A percentile compares a stretch with the other conserved stretches of the same genome.
Conservation (phyloP, 1,140 invertebrate genomes). For the Drosophila orosa region DNA sequence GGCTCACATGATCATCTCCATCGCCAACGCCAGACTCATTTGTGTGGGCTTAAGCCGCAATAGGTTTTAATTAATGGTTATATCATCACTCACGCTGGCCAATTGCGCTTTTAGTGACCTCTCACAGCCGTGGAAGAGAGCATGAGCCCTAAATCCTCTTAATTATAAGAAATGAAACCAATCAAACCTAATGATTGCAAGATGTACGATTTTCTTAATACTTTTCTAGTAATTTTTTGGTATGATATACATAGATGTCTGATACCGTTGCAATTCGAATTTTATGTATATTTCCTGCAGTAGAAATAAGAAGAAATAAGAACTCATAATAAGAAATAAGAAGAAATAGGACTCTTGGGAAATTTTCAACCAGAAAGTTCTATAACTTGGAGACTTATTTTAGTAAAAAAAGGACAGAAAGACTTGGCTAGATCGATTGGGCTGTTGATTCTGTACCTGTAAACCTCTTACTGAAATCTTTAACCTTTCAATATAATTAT, state of each 20-base stretch:
- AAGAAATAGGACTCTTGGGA: too few species aligned
- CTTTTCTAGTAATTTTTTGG: neutral
- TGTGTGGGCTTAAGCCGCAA: constrained; percentile 43
- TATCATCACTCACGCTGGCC: constrained; percentile 45
- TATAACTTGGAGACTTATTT: too few species aligned
- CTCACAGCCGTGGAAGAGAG: neutral
- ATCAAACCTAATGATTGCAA: neutral
- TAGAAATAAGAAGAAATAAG: too few species aligned
- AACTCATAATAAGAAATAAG: too few species aligned
- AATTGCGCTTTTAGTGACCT: constrained; percentile 11
- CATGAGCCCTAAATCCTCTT: neutral
- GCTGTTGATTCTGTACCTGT: too few species aligned
- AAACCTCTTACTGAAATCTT: too few species aligned
- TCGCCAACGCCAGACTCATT: constrained; percentile 5
- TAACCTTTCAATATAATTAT: too few species aligned
- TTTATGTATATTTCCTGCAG: neutral
- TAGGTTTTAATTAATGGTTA: constrained; percentile 67
- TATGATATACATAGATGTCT: neutral
- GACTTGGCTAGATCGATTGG: neutral
- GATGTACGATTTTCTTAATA: neutral
- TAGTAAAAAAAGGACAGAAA: neutral
- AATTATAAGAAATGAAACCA: constrained; percentile 1
- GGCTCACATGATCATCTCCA: constrained; percentile 8
- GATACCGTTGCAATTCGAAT: neutral
- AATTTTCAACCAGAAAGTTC: neutral